These are phyloP conservation scores for Tenrec ecaudatus DNA, from an alignment of 2,113 vertebrate species.

Conservation along the genomic window DNA sequence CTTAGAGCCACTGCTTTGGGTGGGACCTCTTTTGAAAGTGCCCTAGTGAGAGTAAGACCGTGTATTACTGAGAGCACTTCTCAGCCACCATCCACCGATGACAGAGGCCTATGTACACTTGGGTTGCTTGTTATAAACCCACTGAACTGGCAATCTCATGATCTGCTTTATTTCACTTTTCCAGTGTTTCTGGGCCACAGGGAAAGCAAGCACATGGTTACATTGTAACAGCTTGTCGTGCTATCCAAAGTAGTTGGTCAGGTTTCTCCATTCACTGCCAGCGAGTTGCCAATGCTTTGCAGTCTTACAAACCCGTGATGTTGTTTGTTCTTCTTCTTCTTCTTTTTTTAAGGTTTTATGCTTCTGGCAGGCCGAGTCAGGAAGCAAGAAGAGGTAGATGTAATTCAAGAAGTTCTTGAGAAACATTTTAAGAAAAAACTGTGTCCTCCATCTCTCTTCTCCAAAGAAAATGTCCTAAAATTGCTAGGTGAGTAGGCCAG, in stretches of 20 bases:
- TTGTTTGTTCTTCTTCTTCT: not conserved
- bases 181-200: too few species aligned
- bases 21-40: too few species aligned
- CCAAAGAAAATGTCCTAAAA: conserved; percentile 89
- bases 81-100: too few species aligned
- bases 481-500: conserved; percentile 92
- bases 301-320: not conserved
- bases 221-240: not conserved
- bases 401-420: conserved; percentile 93
- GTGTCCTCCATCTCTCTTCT: conserved; percentile 92
- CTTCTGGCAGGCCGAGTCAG: conserved; percentile 96
- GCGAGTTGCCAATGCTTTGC: not conserved
- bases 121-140: too few species aligned
- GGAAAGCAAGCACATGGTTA: too few species aligned
- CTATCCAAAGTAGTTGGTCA: conserved; percentile 28
- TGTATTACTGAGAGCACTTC: too few species aligned
- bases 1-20: too few species aligned
- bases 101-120: too few species aligned
- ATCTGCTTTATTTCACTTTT: too few species aligned
- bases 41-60: too few species aligned
- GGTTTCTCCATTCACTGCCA: not conserved
- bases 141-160: too few species aligned
- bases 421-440: conserved; percentile 96
- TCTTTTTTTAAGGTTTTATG: conserved; percentile 92
- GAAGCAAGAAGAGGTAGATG: conserved; percentile 93